Percentiles rank a stretch among this genome's conserved stretches.
These are phyloP conservation scores for Scelioninae gen. 2 DNA, from an alignment of 2,888 invertebrate species.

Conservation along the genomic window DNA sequence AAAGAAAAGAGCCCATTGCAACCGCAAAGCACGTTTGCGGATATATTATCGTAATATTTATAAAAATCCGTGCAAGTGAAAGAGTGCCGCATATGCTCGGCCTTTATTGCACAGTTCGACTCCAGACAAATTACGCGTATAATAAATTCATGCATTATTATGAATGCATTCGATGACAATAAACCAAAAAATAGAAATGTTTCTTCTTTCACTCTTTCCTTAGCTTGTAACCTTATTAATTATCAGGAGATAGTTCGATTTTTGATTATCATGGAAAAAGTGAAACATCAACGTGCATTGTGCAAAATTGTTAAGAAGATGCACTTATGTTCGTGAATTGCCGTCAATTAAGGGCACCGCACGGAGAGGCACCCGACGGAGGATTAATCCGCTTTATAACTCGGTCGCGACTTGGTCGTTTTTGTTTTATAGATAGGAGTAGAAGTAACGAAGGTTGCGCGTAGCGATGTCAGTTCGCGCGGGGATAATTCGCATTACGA, in stretches of 20 bases:
- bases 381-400: slow-evolving; percentile 55
- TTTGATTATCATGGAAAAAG: no score
- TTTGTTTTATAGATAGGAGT: slow-evolving; percentile 52
- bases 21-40: slow-evolving; percentile 47
- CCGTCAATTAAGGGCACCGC: slow-evolving; percentile 41
- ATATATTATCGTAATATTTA: slow-evolving; percentile 57
- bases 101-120: slow-evolving; percentile 20
- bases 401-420: slow-evolving; percentile 41
- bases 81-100: slow-evolving; percentile 33
- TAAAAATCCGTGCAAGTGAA: slow-evolving; percentile 49
- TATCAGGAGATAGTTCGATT: no score
- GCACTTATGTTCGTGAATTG: neutral
- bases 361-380: slow-evolving; percentile 24
- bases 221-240: no score
- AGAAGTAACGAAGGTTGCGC: slow-evolving; percentile 52
- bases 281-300: no score
- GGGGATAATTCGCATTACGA: slow-evolving; percentile 58
- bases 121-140: slow-evolving; percentile 3
- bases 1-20: slow-evolving; percentile 42
- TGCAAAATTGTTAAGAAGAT: neutral
- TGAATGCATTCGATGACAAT: no score
- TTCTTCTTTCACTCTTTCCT: no score
- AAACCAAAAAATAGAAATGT: no score
- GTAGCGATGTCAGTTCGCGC: slow-evolving; percentile 55
- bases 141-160: no score